Conservation (phyloP, 64 coral and sea anemone genomes). For the Stichodactyla helianthus region DNA sequence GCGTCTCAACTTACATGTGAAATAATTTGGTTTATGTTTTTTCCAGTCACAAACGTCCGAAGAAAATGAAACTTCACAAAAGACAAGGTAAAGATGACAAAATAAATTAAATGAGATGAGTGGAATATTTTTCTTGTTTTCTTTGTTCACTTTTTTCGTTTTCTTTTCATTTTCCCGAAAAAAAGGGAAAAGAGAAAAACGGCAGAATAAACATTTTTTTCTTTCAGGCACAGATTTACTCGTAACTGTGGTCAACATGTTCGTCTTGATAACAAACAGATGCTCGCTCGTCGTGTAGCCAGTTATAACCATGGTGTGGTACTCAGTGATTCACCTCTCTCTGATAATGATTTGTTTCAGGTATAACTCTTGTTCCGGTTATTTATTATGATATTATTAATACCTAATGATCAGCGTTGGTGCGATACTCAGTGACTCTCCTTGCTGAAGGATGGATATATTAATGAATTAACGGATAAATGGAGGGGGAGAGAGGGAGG, state of each 20-base stretch:
- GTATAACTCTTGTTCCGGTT: conserved; percentile 3
- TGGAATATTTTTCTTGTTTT: neutral
- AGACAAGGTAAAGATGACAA: neutral
- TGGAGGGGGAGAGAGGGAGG: neutral
- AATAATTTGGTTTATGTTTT: neutral
- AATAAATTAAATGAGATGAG: neutral
- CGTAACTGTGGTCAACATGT: conserved; percentile 75
- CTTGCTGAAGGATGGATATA: too few relatives aligned
- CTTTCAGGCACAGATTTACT: conserved; percentile 50
- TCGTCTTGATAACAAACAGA: conserved; percentile 58
- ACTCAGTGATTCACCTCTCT: conserved; percentile 61
- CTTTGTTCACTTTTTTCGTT: neutral
- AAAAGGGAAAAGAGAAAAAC: too few relatives aligned
- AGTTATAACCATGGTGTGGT: conserved; percentile 89
- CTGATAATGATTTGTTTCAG: conserved; percentile 82
- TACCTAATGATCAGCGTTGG: neutral
- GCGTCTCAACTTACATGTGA: neutral
- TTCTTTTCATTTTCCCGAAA: neutral
- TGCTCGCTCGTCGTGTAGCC: conserved; percentile 67
- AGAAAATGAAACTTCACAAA: neutral
- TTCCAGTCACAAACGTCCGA: neutral
- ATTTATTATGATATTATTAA: neutral
- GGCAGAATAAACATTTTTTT: neutral
- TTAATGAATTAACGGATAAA: too few relatives aligned
- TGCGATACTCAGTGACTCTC: neutral